Base-by-base conservation (phyloP, 2,888 invertebrate genomes). In the Drosophila cracens region DNA sequence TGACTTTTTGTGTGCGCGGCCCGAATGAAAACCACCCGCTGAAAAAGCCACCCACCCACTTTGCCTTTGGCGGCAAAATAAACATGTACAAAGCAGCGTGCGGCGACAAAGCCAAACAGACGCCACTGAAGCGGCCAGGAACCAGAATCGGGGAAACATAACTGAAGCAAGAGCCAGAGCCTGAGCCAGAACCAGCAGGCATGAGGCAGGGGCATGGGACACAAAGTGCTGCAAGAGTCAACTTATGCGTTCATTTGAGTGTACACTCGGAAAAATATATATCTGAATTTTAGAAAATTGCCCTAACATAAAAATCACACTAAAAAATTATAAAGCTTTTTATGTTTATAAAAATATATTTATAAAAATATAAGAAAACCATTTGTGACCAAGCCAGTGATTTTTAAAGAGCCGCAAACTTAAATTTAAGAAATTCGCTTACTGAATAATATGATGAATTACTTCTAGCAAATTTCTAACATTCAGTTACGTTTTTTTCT, bases 61-160 rank as follows among this genome's bases (percentile, higher is more conserved):
- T 65, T 68, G 54, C 43, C 79, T 70, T 64, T 70, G 79, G 70
- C 77, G 66, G 66, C 57, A 71, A 88, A 77, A 76, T 73, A 89
- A 87, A 76, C 81, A 82, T 73, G 69, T 53, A 76, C 72, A 85
- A 74, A 70, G 46, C 25, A 16, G 73, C 80, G 49, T 43, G 57
- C 62, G 69, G 38, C 53, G 46, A 89, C 81, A 86, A 86, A 89
- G 81, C 81, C 86, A 84, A 85, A 76, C 81, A 72, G 78, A 66
- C 72, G 76, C 86, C 88, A 89, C 83, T 85, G 81, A 85, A 80
- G 77, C 74, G 54, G 27, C 33, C 38, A 27, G 7, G 3, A 31
- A 21, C 29, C 56, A 56, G 56, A 56, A 38, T 56, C 27, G 56
- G 38, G 18, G 27, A 49, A 49, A 25, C 49, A 25, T 40, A 29